Evolutionary conservation across 2,113 vertebrate genomes (phyloP), one percentile per base, ranked within the genome.

Genomic region (Pangasianodon gigas): DNA sequence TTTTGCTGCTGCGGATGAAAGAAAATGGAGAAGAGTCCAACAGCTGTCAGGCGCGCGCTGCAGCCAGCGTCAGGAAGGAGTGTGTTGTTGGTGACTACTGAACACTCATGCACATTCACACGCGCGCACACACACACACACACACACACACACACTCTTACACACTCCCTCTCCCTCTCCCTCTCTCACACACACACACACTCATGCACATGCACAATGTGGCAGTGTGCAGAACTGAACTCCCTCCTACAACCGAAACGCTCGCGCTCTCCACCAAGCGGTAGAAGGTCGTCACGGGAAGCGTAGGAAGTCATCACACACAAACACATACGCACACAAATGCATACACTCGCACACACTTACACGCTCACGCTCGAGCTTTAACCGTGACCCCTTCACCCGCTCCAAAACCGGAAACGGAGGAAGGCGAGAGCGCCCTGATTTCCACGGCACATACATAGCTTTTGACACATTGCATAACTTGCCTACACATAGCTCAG

Each of bases 231-330:
- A 13, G 52, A 54, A 54, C 52, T 18, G 24, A 52, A 81, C 26
- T 52, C 52, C 11, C 80, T 26, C 75, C 24, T 3, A 79, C 41
- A 44, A 10, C 3, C 1, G 1, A 51, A 5, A 0, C 6, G 48
- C 87, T 80, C 87, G 41, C 26, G 18, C 37, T n/a, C 71, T 24
- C 77, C 87, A 82, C 77, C 87, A 11, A 52, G 87, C 48, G 87
- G 80, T 37, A n/a, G 46, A n/a, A 0, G 24, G 3, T 18, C 46
- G 48, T n/a, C 46, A 19, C 51, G 52, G 52, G n/a, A 56, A 56
- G 29, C 51, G n/a, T 26, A n/a, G 24, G 46, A 4, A 24, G 74
- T 21, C 21, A 26, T 32, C 41, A 4, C 75, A 51, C 77, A 46
- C n/a, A 44, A 37, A 37, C 1, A 1, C 37, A 37, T 37, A 37